phyloP scores from a whole-genome alignment of 2,888 invertebrate species.

The Drosophila meridionalis region DNA sequence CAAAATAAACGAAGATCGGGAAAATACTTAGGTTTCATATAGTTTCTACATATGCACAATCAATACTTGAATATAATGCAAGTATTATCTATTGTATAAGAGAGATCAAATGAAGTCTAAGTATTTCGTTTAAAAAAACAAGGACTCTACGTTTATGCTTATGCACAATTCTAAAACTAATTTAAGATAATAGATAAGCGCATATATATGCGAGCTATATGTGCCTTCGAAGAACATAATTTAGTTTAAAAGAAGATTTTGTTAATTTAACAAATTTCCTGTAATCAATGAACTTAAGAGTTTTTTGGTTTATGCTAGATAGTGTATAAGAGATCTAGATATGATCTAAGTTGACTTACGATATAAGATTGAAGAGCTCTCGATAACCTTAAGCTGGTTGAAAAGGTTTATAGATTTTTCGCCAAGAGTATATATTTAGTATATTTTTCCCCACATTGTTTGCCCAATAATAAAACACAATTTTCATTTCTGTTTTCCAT shows the following conservation, averaged over 20 bases:
- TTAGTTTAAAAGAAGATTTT: neutral
- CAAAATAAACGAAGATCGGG: conserved; percentile 5
- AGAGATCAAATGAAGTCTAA: conserved; percentile 12
- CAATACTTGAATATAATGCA: conserved; percentile 3
- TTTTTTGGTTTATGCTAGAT: neutral
- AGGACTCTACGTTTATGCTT: conserved; percentile 15
- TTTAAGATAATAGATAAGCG: conserved; percentile 2
- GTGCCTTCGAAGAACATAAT: neutral
- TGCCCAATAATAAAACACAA: conserved; percentile 32
- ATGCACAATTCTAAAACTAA: conserved; percentile 2
- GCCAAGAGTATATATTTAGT: too few species aligned
- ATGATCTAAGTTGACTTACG: too few species aligned
- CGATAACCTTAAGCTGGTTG: too few species aligned
- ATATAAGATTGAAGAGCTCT: neutral
- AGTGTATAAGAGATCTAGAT: neutral
- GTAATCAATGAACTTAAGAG: neutral
- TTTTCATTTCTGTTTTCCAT: conserved; percentile 59
- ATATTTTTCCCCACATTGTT: too few species aligned
- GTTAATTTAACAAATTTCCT: neutral
- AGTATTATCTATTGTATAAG: neutral
- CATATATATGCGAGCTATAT: neutral
- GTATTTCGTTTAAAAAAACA: conserved; percentile 20
- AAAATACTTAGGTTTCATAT: conserved; percentile 1
- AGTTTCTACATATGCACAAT: conserved; percentile 10
- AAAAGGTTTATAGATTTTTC: too few species aligned